phyloP scores from a whole-genome alignment of 2,888 invertebrate species.

The Spialia ferax region DNA sequence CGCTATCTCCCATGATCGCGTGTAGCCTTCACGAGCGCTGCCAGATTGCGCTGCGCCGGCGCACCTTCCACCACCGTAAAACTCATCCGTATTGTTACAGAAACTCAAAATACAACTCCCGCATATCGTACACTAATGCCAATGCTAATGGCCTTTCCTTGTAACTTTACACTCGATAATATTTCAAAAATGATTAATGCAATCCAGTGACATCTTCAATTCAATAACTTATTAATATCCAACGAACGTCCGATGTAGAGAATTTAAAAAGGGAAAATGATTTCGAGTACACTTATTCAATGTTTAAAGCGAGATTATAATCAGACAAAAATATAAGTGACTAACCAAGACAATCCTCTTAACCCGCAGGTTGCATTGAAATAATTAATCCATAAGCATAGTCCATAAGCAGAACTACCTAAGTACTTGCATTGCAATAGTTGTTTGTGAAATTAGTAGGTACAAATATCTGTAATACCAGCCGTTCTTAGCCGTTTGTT shows the following conservation, averaged over 20 bases:
- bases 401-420: not conserved
- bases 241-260: constrained; percentile 38
- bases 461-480: constrained; percentile 51
- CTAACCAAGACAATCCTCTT: constrained; percentile 47
- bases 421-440: constrained; percentile 45
- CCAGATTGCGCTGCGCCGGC: constrained; percentile 51
- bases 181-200: constrained; percentile 69
- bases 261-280: constrained; percentile 39
- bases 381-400: constrained; percentile 54
- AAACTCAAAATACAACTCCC: constrained; percentile 50
- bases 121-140: constrained; percentile 52
- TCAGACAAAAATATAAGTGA: constrained; percentile 26
- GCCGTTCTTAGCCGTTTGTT: constrained; percentile 62
- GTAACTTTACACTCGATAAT: constrained; percentile 63
- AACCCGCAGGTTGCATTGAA: constrained; percentile 63
- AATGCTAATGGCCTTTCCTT: constrained; percentile 75
- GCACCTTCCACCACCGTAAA: constrained; percentile 50
- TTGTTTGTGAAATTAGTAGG: constrained; percentile 64
- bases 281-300: constrained; percentile 26
- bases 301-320: constrained; percentile 27
- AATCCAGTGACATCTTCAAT: constrained; percentile 47
- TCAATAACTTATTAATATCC: constrained; percentile 50
- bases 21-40: constrained; percentile 58
- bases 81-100: constrained; percentile 58
- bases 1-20: constrained; percentile 79